phyloP scores from a whole-genome alignment of 2,113 vertebrate species.

The Forbesichthys papilliferus region DNA sequence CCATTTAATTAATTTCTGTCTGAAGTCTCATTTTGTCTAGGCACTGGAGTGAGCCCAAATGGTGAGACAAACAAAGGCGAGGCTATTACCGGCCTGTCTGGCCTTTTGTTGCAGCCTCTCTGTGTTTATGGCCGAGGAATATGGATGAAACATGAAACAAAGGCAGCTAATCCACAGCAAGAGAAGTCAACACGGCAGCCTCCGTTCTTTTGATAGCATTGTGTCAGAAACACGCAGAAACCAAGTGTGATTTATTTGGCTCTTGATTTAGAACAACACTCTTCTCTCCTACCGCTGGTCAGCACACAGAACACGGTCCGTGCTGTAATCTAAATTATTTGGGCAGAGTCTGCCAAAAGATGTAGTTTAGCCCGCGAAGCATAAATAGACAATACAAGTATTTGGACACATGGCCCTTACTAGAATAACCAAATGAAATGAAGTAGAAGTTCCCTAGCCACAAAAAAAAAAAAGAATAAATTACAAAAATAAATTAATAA shows the following conservation, averaged over 20 bases:
- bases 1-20: conserved; percentile 83
- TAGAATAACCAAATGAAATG: conserved; percentile 24
- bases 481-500: neutral
- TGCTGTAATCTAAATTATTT: conserved; percentile 57
- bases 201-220: conserved; percentile 64
- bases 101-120: conserved; percentile 69
- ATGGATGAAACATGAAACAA: conserved; percentile 77
- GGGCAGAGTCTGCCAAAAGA: conserved; percentile 43
- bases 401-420: conserved; percentile 23
- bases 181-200: conserved; percentile 66
- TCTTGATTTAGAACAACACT: conserved; percentile 54
- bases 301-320: conserved; percentile 37
- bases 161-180: conserved; percentile 70
- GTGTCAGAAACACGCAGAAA: conserved; percentile 63
- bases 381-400: conserved; percentile 51
- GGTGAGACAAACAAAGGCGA: conserved; percentile 74
- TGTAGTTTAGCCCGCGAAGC: conserved; percentile 30
- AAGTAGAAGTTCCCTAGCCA: conserved; percentile 1
- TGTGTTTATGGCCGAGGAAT: conserved; percentile 74
- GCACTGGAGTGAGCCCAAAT: conserved; percentile 76
- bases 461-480: neutral
- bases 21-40: conserved; percentile 79
- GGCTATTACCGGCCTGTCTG: conserved; percentile 75
- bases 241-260: conserved; percentile 70
- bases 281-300: conserved; percentile 28